Base-by-base conservation (phyloP, 2,797 vertebrate genomes). In the Labroides dimidiatus region DNA sequence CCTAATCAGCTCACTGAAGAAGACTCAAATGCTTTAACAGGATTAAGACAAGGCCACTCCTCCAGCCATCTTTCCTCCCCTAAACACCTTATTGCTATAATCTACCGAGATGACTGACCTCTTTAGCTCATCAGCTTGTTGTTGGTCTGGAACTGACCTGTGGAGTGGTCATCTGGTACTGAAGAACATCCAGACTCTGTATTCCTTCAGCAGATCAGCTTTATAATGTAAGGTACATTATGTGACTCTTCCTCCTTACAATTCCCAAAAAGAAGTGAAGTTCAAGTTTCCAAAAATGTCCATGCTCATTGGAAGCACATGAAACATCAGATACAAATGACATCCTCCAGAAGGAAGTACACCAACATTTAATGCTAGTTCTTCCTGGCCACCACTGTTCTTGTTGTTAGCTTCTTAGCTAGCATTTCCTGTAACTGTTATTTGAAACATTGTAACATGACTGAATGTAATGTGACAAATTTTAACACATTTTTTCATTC, bases 1-100 rank as follows among this genome's bases (percentile, higher is more conserved):
- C 77, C 72, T 93, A 92, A 93, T 91, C 67, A 79, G 89, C 87
- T 93, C 82, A 87, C 73, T 88, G 75, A 89, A 91, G 91, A 89
- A 55, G 66, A 90, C 81, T 91, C 75, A 87, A 83, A 90, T 84
- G 84, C 88, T 91, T 65, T 89, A 94, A 95, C 62, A 11, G 84
- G 93, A 94, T 93, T 91, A 92, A 58, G 69, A 23, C 6, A 4
- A 68, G 67, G 80, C 81, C 87, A 70, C 86, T 52, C 85, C 86
- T 78, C 62, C 56, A 9, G 39, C 75, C 70, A 60, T 77, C 72
- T 75, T 88, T 89, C 76, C 72, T 68, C 76, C 76, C 74, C 74
- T 88, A 84, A 93, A 89, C 84, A 86, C 85, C 78, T 84, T 74
- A 86, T 61, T 59, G 62, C 70, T 71, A 62, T 93, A 93, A 93